A percentile compares a stretch with the other conserved stretches of the same genome.
These are phyloP conservation scores for Shargacucullia verbasci DNA, from an alignment of 2,888 invertebrate genomes.

Conservation along the genomic window DNA sequence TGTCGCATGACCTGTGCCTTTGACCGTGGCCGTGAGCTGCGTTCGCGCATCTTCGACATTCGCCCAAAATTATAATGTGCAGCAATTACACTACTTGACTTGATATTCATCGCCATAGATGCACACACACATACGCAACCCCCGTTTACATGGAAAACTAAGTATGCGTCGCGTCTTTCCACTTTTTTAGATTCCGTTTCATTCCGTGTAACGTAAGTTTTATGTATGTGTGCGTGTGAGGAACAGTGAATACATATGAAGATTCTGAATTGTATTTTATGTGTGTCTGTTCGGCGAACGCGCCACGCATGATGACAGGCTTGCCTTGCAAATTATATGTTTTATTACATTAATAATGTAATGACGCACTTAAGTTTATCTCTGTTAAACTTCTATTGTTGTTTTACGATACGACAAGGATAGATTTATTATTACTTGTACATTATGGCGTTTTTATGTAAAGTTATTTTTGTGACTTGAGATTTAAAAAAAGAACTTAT, in stretches of 20 bases:
- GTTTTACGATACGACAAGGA: constrained; percentile 7
- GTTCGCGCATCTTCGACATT: constrained; percentile 43
- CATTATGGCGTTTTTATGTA: no score
- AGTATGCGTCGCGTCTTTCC: not conserved
- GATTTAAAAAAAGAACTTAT: no score
- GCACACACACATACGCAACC: no score
- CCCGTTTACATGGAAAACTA: no score
- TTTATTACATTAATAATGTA: constrained; percentile 24
- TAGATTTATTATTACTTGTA: no score
- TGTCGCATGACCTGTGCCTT: constrained; percentile 41
- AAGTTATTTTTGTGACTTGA: no score
- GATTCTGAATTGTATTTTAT: not conserved
- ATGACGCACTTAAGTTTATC: constrained; percentile 33
- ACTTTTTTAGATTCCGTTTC: not conserved
- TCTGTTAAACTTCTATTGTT: constrained; percentile 15
- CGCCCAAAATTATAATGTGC: constrained; percentile 21
- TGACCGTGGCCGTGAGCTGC: constrained; percentile 58
- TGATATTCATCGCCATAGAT: not conserved
- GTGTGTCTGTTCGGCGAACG: constrained; percentile 20
- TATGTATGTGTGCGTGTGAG: not conserved
- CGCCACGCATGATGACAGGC: constrained; percentile 49
- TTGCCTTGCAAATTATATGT: constrained; percentile 23
- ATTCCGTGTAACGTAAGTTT: not conserved
- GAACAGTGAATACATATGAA: not conserved
- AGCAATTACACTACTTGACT: not conserved